Percentiles rank a stretch among this genome's conserved stretches.
Evolutionary conservation across 2,888 invertebrate genomes (phyloP).

Genomic region (Panopea generosa): DNA sequence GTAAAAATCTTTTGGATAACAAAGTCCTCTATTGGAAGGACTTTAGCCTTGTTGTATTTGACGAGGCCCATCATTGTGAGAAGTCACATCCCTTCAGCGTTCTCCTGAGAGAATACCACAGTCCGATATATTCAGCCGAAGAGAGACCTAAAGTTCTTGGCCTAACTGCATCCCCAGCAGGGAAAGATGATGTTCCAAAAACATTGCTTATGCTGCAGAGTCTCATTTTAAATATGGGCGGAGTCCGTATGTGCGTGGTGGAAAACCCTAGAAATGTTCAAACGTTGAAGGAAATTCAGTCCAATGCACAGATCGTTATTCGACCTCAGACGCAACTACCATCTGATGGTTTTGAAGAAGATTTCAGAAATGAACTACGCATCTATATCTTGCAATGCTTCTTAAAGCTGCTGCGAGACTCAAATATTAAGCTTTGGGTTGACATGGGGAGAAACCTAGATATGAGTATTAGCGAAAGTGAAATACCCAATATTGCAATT

Average conservation of each 20-base stretch:
- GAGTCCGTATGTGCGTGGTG: conserved; percentile 68
- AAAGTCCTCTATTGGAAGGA: conserved; percentile 74
- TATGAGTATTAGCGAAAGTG: conserved; percentile 31
- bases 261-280: conserved; percentile 56
- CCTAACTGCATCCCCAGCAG: conserved; percentile 82
- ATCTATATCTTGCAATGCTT: conserved; percentile 73
- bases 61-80: conserved; percentile 82
- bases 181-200: conserved; percentile 66
- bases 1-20: conserved; percentile 70
- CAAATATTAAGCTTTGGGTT: conserved; percentile 56
- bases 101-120: conserved; percentile 69
- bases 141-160: conserved; percentile 77
- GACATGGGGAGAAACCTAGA: conserved; percentile 30
- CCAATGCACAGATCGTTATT: conserved; percentile 67
- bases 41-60: conserved; percentile 78
- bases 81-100: conserved; percentile 79
- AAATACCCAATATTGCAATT: conserved; percentile 36
- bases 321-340: conserved; percentile 13
- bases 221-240: conserved; percentile 73
- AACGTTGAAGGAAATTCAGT: conserved; percentile 67
- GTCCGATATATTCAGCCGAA: conserved; percentile 7
- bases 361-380: conserved; percentile 60
- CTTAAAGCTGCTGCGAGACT: conserved; percentile 58
- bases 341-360: conserved; percentile 11
- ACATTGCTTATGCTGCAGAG: conserved; percentile 73